Base-by-base conservation (phyloP, 2,113 vertebrate genomes). In the Eurypyga helias region DNA sequence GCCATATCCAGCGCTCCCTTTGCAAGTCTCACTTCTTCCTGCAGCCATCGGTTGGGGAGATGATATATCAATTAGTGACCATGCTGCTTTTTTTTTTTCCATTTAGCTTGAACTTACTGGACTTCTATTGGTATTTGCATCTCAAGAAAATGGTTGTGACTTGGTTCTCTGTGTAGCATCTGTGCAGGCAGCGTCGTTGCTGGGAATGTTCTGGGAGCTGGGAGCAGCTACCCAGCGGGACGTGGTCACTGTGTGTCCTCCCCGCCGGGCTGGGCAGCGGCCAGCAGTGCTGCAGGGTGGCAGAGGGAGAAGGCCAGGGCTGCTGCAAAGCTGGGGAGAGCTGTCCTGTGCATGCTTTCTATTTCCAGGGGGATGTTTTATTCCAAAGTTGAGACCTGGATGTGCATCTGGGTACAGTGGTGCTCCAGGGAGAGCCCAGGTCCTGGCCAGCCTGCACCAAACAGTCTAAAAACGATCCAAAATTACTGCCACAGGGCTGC, bases 231-330 rank as follows among this genome's bases (percentile, higher is more conserved):
- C 24, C 21, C 55, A 29, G 45, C 0, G 2, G 60, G 83, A 70
- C 5, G 6, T 0, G 6, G 29, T 58, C 73, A 45, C 45, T 0
- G 1, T 1, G 9, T 1, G 1, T 83, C 65, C 54, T 66, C 18
- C 13, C 11, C 1, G 1, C 75, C 0, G 7, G 38, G n/a, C 51
- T 45, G 31, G 33, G 38, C 55, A 73, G 43, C 62, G 69, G n/a
- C 55, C 55, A 54, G 70, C 49, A 17, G 57, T 55, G 61, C 51
- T 0, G 4, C 20, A 31, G n/a, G 48, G 61, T 62, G 36, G 16
- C 18, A 13, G 43, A 81, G 49, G 48, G 49, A 94, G 23, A 29
- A 61, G 26, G 28, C 13, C 71, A 52, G n/a, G 7, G 31, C 83
- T 91, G 72, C 60, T 70, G 62, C 49, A 83, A 45, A 73, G 28